Conservation (phyloP, 2,888 invertebrate genomes). For the Amblyteles armatorius region DNA sequence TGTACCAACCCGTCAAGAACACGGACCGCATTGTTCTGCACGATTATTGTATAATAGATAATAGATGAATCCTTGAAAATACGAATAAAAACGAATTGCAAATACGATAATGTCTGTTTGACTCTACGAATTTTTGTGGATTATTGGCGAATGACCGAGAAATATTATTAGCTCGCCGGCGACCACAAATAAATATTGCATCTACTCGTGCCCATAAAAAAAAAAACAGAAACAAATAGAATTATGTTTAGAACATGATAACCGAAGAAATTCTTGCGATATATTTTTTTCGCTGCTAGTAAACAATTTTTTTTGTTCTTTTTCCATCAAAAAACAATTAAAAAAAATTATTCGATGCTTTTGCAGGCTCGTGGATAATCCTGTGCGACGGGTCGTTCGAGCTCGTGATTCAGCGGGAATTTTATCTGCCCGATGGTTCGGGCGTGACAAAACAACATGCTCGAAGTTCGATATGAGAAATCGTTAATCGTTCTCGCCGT, state of each 20-base stretch:
- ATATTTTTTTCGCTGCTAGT: not conserved
- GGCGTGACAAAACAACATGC: not conserved
- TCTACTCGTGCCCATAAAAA: no score
- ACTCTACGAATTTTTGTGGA: not conserved
- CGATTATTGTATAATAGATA: slow-evolving; percentile 25
- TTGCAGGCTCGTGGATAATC: not conserved
- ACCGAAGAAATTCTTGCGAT: not conserved
- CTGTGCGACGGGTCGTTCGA: not conserved
- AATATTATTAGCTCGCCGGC: not conserved
- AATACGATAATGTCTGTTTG: not conserved
- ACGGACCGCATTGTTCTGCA: slow-evolving; percentile 13
- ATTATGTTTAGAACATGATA: no score
- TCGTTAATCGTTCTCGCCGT: slow-evolving; percentile 58
- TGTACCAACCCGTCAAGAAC: slow-evolving; percentile 59
- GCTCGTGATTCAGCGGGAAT: not conserved
- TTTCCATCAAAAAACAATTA: not conserved
- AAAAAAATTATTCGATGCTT: not conserved
- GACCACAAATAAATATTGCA: no score
- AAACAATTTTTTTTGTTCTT: not conserved
- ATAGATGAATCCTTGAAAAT: no score
- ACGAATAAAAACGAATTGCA: not conserved
- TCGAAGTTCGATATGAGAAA: slow-evolving; percentile 25
- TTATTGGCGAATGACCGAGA: not conserved
- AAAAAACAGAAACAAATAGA: no score
- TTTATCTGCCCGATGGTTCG: not conserved